phyloP scores from a whole-genome alignment of 2,113 vertebrate species.

The Hystrix cristata region DNA sequence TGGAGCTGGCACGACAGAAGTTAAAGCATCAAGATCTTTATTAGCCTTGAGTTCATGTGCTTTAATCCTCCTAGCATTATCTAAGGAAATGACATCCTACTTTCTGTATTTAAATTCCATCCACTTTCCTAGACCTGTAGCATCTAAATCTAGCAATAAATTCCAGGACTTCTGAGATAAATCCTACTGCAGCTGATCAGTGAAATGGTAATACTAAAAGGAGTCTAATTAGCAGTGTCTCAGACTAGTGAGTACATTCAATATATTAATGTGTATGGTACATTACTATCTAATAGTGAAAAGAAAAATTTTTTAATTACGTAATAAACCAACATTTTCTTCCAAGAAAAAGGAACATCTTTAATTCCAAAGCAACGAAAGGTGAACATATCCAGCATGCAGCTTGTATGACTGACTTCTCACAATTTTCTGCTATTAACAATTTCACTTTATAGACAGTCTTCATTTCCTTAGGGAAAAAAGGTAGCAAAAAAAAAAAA shows the following conservation, averaged over 20 bases:
- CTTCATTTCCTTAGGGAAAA: neutral
- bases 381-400: neutral
- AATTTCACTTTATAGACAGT: constrained; percentile 13
- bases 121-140: neutral
- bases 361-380: constrained; percentile 13
- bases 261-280: neutral
- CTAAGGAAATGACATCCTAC: neutral
- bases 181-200: neutral
- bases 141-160: neutral
- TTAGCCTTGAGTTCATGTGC: fast-evolving
- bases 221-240: neutral
- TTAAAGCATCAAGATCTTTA: neutral
- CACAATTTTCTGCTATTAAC: neutral
- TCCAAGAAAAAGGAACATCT: neutral
- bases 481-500: neutral
- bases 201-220: neutral
- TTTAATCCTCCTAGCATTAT: neutral
- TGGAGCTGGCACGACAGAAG: neutral
- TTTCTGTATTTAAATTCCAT: neutral
- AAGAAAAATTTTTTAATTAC: neutral
- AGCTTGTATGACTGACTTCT: neutral
- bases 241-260: neutral
- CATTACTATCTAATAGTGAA: neutral
- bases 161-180: neutral
- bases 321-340: neutral